Percentiles rank a stretch among this genome's conserved stretches.
These are phyloP conservation scores for Oscheius myriophilus DNA, from an alignment of 2,888 invertebrate genomes.

Conservation along the genomic window DNA sequence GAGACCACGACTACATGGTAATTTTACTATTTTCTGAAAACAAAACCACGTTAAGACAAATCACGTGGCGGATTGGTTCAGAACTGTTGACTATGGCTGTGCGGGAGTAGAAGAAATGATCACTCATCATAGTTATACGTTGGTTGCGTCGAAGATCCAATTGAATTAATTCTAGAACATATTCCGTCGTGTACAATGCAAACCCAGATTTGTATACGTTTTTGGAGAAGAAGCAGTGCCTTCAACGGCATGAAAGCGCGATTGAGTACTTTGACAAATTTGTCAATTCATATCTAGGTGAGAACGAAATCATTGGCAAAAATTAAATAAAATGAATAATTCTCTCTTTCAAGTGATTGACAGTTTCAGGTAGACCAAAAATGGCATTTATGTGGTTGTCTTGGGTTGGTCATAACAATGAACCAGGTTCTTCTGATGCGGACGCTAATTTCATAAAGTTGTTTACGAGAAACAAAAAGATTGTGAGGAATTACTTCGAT, in stretches of 20 bases:
- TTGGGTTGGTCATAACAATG: slow-evolving; percentile 10
- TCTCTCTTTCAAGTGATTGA: too few relatives aligned
- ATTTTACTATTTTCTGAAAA: too few relatives aligned
- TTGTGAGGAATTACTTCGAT: too few relatives aligned
- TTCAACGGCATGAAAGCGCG: slow-evolving; percentile 1
- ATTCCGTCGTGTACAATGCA: too few relatives aligned
- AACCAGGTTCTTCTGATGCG: not conserved
- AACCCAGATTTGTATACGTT: too few relatives aligned
- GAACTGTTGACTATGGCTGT: slow-evolving; percentile 10
- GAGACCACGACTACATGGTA: slow-evolving; percentile 10
- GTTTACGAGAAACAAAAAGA: not conserved
- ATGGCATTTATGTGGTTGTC: not conserved
- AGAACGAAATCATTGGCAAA: too few relatives aligned
- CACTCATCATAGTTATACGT: slow-evolving; percentile 14
- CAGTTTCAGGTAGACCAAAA: not conserved
- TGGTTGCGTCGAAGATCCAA: too few relatives aligned
- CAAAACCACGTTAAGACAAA: not conserved
- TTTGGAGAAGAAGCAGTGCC: slow-evolving; percentile 2
- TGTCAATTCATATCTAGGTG: not conserved
- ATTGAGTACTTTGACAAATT: slow-evolving; percentile 9
- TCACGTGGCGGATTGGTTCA: slow-evolving; percentile 4
- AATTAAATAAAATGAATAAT: too few relatives aligned
- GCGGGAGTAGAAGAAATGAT: not conserved
- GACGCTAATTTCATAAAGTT: not conserved
- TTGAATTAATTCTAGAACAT: too few relatives aligned